Evolutionary conservation across 2,797 vertebrate species (phyloP), one percentile per base, ranked within the genome.

Genomic region (Xiphorhynchus erythropygius): DNA sequence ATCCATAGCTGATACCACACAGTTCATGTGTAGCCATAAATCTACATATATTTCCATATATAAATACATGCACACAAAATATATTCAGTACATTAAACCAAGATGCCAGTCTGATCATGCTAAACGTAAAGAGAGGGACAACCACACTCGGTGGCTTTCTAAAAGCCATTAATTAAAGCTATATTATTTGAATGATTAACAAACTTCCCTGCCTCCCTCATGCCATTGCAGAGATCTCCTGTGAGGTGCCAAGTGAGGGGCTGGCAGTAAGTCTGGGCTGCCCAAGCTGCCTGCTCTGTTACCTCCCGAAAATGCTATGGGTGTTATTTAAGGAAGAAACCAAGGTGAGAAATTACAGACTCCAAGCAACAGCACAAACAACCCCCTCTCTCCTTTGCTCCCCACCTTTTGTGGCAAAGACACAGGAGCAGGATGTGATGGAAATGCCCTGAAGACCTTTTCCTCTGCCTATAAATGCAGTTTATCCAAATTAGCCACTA

Each of bases 401-500:
- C 42, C 1, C 42, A 68, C 42, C 77, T 84, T 90, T n/a, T 84
- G 56, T 27, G 21, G 56, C 42, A 62, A 60, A 76, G 78, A 73
- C 44, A 59, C 1, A 65, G 28, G 56, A 77, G 44, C 37, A 47
- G 52, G 49, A 62, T n/a, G 42, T 53, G n/a, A 92, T 63, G 33
- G 55, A 90, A 93, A 74, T 57, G 44, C 62, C 67, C 63, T 1
- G 0, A 71, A 50, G 73, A 87, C 57, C 68, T 90, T 95, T 81
- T 63, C 28, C 35, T 87, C 78, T 84, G 53, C 44, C 71, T 80
- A 35, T 49, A 88, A 93, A 87, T 76, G 57, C 84, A 93, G 78
- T 93, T 96, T 79, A 93, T 86, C 78, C 71, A 95, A 94, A 96
- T 96, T 91, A 97, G 77, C 60, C 0, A 4, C 85, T 74, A 86